A percentile compares a stretch with the other conserved stretches of the same genome.
These are phyloP conservation scores for Augiades crinisus DNA, from an alignment of 2,888 invertebrate genomes.

Conservation along the genomic window DNA sequence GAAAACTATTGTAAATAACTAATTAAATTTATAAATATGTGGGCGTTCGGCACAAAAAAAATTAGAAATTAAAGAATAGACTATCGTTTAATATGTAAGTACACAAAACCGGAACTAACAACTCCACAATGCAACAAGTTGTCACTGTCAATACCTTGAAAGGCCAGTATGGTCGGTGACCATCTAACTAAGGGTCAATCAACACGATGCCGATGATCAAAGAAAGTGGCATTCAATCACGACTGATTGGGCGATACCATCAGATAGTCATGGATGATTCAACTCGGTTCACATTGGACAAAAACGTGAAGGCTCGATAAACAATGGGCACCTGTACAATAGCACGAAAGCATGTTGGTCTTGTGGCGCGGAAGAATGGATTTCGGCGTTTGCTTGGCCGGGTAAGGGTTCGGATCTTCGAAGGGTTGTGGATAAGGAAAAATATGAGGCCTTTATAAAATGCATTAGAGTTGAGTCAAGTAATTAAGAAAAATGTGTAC, in stretches of 20 bases:
- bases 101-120: not conserved
- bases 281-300: constrained; percentile 2
- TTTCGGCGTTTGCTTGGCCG: too few relatives aligned
- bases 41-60: too few relatives aligned
- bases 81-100: not conserved
- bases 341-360: too few relatives aligned
- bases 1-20: too few relatives aligned
- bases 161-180: constrained; percentile 13
- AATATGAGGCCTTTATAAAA: too few relatives aligned
- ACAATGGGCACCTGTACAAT: not conserved
- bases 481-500: too few relatives aligned
- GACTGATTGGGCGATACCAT: constrained; percentile 1
- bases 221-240: not conserved
- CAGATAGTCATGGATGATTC: not conserved
- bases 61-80: too few relatives aligned
- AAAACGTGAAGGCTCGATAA: constrained; percentile 8
- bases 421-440: too few relatives aligned
- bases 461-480: too few relatives aligned
- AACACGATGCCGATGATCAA: constrained; percentile 9
- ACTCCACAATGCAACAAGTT: not conserved
- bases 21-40: too few relatives aligned
- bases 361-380: too few relatives aligned
- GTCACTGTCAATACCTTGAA: not conserved
- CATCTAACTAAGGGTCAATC: constrained; percentile 13
- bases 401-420: too few relatives aligned